phyloP scores from a whole-genome alignment of 1,140 invertebrate species.

The Pentalonia nigronervosa region DNA sequence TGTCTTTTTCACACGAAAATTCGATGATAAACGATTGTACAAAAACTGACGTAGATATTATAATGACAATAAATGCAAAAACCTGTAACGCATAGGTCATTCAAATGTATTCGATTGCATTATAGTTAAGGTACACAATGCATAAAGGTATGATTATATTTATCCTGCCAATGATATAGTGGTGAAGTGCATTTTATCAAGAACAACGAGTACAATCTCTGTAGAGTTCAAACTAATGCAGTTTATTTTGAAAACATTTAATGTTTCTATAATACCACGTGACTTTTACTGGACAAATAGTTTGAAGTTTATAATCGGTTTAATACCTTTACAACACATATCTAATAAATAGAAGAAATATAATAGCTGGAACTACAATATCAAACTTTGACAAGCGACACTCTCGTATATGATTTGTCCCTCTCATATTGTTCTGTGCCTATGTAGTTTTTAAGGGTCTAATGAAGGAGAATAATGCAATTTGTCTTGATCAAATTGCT shows the following conservation, averaged over 20 bases:
- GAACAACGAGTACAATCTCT: background rate
- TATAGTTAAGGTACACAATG: no score
- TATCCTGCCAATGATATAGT: background rate
- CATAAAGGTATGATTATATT: background rate
- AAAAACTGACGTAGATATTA: no score
- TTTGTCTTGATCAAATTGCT: background rate
- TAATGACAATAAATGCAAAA: no score
- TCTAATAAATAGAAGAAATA: background rate
- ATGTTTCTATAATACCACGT: background rate
- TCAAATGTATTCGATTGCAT: no score
- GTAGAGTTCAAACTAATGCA: background rate
- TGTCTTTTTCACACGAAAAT: no score
- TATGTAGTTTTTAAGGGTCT: background rate
- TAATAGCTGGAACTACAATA: background rate
- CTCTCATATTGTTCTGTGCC: background rate
- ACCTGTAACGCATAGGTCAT: no score
- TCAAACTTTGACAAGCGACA: background rate
- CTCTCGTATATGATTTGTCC: no score
- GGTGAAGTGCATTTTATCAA: background rate
- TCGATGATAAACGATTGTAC: no score
- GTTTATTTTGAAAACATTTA: background rate
- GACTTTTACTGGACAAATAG: background rate
- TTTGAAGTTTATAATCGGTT: no score
- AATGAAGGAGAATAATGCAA: background rate
- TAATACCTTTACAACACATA: no score